Evolutionary conservation across 2,113 vertebrate genomes (phyloP), one percentile per base, ranked within the genome.

Genomic region (Trematocara marginatum): DNA sequence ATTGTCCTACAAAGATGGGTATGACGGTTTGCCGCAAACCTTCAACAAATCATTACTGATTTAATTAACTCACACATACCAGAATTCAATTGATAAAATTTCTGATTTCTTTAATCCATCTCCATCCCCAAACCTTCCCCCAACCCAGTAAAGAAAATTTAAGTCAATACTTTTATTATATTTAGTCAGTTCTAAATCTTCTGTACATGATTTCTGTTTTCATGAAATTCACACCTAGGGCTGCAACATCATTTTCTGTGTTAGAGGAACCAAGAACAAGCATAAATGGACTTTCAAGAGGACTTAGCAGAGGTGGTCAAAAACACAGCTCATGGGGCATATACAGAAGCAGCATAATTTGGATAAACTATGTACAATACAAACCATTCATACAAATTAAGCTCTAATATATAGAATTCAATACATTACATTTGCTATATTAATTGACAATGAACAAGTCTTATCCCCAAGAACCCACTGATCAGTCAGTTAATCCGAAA

Each of bases 371-470:
- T 99, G 94, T 99, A 99, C 98, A 99, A 97, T 98, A 98, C 98
- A 98, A 99, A 99, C 97, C 97, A 98, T 98, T 98, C 97, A 97
- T 98, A 98, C 97, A 99, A 99, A 98, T 98, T 97, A 98, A 97
- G 96, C 97, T 96, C 97, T 98, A 98, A 96, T 96, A 97, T 99
- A 98, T 97, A 97, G 95, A 97, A 97, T 97, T 98, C 96, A 96
- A 97, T 98, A 98, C 98, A 98, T 97, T 95, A 95, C 93, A 92
- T 92, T 94, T 97, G 89, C 96, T 96, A 96, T 97, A 97, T 96
- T 97, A 97, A 97, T 96, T 94, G 88, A 95, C 89, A 97, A 97
- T 97, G 97, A 97, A 96, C 96, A 96, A 97, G 95, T 96, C 97
- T 96, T 96, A 95, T 96, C 92, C 90, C 81, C 82, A 84, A 83